These are phyloP conservation scores for Loriculus beryllinus DNA, from an alignment of 2,797 vertebrate genomes.

Conservation along the genomic window DNA sequence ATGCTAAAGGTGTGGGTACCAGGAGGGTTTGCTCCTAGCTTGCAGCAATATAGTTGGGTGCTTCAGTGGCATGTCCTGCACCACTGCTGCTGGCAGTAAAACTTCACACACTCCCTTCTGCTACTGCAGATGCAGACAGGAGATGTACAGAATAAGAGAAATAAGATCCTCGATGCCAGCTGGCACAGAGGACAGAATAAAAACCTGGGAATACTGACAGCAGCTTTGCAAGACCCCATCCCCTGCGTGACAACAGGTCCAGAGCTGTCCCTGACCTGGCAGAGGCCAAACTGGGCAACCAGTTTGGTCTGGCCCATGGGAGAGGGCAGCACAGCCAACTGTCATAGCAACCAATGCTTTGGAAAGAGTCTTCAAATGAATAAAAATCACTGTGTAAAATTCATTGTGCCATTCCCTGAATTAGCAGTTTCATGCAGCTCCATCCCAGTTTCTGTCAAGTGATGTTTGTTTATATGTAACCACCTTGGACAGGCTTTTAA, in stretches of 20 bases:
- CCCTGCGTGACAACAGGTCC: neutral
- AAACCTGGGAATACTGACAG: neutral
- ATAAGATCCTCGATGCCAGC: neutral
- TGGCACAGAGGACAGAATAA: neutral
- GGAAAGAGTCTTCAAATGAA: neutral
- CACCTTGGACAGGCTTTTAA: neutral
- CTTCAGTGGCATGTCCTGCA: accelerated
- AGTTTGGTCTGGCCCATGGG: neutral
- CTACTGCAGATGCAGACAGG: neutral
- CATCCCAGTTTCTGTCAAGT: slow-evolving; percentile 26
- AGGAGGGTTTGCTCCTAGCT: neutral
- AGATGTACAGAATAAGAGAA: neutral
- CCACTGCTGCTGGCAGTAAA: accelerated
- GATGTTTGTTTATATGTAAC: neutral
- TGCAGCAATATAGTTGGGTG: neutral
- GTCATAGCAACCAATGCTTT: neutral
- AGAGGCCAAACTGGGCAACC: neutral
- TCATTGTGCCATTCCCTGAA: neutral
- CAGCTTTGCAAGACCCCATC: neutral
- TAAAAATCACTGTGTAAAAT: neutral
- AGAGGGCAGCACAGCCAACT: neutral
- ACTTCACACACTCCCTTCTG: neutral
- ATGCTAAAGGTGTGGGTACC: neutral
- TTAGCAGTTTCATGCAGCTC: neutral
- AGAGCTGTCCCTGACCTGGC: neutral